Evolutionary conservation across 2,888 invertebrate species (phyloP).

Genomic region (Morinoia aosen): DNA sequence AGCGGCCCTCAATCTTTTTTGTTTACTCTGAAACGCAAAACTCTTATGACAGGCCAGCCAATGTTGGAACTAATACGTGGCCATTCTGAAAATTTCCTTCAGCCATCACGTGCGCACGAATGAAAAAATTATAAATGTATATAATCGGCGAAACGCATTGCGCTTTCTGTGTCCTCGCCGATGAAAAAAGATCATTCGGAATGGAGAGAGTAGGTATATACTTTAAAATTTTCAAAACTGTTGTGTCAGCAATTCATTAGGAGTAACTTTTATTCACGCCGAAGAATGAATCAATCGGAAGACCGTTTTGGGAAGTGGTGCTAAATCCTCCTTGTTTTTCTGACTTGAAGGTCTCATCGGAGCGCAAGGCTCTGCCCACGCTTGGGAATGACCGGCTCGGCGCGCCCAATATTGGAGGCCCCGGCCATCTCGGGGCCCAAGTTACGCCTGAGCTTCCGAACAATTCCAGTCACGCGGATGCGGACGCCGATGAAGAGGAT

Average conservation of each 20-base stretch:
- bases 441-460: slow-evolving; percentile 38
- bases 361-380: background rate
- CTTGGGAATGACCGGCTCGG: slow-evolving; percentile 27
- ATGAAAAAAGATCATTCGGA: background rate
- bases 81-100: background rate
- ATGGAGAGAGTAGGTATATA: background rate
- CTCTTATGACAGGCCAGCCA: background rate
- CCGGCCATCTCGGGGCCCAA: slow-evolving; percentile 14
- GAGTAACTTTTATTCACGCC: background rate
- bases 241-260: background rate
- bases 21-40: background rate
- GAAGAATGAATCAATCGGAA: background rate
- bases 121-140: background rate
- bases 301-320: background rate
- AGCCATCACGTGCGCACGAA: background rate
- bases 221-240: background rate
- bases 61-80: background rate
- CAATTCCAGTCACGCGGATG: slow-evolving; percentile 45
- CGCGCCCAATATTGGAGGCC: slow-evolving; percentile 34
- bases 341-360: background rate
- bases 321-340: slow-evolving; percentile 38
- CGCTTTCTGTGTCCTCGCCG: background rate
- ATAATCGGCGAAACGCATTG: background rate
- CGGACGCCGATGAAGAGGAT: slow-evolving; percentile 40
- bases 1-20: background rate